phyloP scores from a whole-genome alignment of 2,888 invertebrate genomes.

The Synergus itoensis region DNA sequence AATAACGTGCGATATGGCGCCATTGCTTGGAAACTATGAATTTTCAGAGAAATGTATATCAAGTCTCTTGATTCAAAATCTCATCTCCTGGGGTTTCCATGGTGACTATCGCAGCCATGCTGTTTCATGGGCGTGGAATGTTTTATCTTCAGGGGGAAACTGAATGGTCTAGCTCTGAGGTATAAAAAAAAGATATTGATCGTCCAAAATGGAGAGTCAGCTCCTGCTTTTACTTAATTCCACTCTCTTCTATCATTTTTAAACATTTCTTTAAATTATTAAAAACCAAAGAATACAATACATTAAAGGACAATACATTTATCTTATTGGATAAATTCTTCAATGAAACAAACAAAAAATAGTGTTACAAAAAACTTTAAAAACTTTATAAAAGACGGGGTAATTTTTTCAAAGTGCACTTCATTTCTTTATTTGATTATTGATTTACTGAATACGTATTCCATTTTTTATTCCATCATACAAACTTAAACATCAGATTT shows the following conservation, averaged over 20 bases:
- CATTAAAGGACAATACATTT: neutral
- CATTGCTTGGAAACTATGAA: neutral
- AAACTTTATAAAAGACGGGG: no score
- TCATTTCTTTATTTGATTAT: no score
- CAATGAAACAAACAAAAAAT: no score
- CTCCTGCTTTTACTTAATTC: neutral
- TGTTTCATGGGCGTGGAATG: conserved; percentile 64
- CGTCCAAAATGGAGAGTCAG: conserved; percentile 37
- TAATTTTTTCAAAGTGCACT: no score
- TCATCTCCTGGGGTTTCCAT: conserved; percentile 61
- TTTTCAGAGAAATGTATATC: neutral
- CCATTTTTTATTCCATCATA: no score
- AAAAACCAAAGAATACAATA: neutral
- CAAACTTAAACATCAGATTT: no score
- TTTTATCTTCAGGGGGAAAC: conserved; percentile 23
- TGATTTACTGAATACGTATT: no score
- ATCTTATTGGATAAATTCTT: no score
- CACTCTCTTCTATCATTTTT: neutral
- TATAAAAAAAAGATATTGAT: conserved; percentile 37
- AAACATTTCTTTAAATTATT: neutral
- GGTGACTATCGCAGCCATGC: conserved; percentile 67
- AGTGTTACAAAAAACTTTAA: no score
- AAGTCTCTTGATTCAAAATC: neutral
- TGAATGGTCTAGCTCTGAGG: conserved; percentile 6
- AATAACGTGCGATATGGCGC: neutral